These are phyloP conservation scores for Meteorus cinctellus DNA, from an alignment of 2,888 invertebrate genomes.

Conservation along the genomic window DNA sequence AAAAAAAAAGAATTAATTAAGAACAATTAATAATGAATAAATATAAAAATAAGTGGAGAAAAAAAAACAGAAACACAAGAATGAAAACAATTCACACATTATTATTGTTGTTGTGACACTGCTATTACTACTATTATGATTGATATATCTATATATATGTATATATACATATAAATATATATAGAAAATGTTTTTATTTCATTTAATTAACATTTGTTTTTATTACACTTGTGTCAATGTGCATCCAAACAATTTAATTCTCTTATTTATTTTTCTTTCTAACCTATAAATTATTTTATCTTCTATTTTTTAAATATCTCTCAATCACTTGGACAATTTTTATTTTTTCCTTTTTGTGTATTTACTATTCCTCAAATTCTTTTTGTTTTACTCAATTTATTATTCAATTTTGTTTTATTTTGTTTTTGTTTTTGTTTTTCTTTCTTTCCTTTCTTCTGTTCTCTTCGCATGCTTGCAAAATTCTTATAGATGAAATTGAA, in stretches of 20 bases:
- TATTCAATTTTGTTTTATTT: constrained; percentile 56
- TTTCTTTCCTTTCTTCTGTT: constrained; percentile 29
- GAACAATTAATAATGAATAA: constrained; percentile 12
- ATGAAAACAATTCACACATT: constrained; percentile 53
- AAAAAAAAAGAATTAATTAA: neutral
- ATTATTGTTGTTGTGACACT: constrained; percentile 58
- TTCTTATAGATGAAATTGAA: constrained; percentile 48
- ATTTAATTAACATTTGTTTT: neutral
- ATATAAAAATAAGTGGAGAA: neutral
- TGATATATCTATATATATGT: neutral
- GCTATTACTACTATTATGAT: constrained; percentile 47
- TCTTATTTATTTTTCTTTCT: neutral
- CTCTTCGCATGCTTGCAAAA: constrained; percentile 47
- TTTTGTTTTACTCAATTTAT: constrained; percentile 43
- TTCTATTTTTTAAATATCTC: constrained; percentile 14
- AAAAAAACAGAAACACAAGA: constrained; percentile 31
- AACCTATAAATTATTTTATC: neutral
- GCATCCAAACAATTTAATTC: neutral
- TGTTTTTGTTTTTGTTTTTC: constrained; percentile 11
- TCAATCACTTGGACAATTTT: constrained; percentile 25
- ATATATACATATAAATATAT: neutral
- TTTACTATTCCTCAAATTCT: constrained; percentile 52
- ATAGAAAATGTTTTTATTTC: neutral
- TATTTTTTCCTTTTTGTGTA: constrained; percentile 54
- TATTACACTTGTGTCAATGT: neutral